These are phyloP conservation scores for Trogon surrucura DNA, from an alignment of 2,113 vertebrate species.

Conservation along the genomic window DNA sequence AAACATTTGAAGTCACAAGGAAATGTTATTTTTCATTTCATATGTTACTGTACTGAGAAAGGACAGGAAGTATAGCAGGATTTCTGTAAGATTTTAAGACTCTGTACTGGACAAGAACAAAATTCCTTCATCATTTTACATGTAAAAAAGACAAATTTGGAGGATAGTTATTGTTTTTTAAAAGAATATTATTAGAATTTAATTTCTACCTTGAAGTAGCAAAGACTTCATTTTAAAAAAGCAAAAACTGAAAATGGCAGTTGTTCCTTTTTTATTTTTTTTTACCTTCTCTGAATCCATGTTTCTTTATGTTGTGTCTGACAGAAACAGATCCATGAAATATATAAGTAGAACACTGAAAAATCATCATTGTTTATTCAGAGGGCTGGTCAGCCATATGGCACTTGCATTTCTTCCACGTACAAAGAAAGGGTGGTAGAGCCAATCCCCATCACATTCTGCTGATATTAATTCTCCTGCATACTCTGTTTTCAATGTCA, in stretches of 20 bases:
- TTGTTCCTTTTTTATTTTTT: neutral
- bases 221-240: neutral
- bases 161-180: neutral
- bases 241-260: accelerated
- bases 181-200: neutral
- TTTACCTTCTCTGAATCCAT: neutral
- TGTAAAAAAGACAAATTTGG: neutral
- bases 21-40: neutral
- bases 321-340: neutral
- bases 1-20: neutral
- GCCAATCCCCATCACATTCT: neutral
- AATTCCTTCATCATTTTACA: neutral
- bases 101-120: neutral
- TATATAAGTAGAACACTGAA: neutral
- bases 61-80: neutral
- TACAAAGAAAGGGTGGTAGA: neutral
- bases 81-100: neutral
- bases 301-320: neutral
- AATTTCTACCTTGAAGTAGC: neutral
- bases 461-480: neutral
- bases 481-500: neutral
- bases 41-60: neutral
- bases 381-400: neutral
- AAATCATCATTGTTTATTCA: neutral
- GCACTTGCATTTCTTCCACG: neutral